Evolutionary conservation across 53 echinoderm and acorn worm species (phyloP), one percentile per base, ranked within the genome.

Genomic region (Glandiceps talaboti): DNA sequence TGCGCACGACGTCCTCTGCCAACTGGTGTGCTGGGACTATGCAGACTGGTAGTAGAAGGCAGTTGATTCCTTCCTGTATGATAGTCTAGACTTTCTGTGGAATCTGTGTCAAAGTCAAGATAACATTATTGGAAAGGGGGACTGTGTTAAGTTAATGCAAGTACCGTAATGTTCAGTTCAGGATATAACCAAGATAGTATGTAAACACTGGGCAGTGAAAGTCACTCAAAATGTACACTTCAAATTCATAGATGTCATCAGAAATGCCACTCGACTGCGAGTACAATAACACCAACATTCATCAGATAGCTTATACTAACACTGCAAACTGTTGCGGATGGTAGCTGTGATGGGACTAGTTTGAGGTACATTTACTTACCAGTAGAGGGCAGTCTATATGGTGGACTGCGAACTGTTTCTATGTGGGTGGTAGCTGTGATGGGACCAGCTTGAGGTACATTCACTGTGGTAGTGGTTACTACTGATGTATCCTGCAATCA

Each of bases 391-490:
- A 32, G 79, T 26, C 26, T 27, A 26, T 26, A 31, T 30, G 31
- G 79, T 31, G 79, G 79, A 26, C 79, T 78, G 32, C n/a, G 79
- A 6, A 78, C 32, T 25, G 77, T 87, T 31, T 86, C 88, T 32
- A 99, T 80, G 32, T 87, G 82, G 14, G 91, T 89, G 26, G 92
- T 81, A 1, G 93, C 83, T 73, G 82, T 81, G 79, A 99, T 88
- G 77, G 91, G 91, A n/a, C 99, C 99, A 33, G 84, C 80, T 30
- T 79, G 74, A 6, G 91, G 80, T 32, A 93, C 88, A 0, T 90
- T 89, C 31, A 93, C 90, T 64, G 92, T 95, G 74, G 93, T 93
- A 29, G 90, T 92, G 25, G 90, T 85, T 1, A 94, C 32, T 12
- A 78, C 83, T 6, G 96, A 92, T 74, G 92, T 85, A 28, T 95